Evolutionary conservation across 2,888 invertebrate genomes (phyloP), one percentile per base, ranked within the genome.

Genomic region (Drosophila yooni): DNA sequence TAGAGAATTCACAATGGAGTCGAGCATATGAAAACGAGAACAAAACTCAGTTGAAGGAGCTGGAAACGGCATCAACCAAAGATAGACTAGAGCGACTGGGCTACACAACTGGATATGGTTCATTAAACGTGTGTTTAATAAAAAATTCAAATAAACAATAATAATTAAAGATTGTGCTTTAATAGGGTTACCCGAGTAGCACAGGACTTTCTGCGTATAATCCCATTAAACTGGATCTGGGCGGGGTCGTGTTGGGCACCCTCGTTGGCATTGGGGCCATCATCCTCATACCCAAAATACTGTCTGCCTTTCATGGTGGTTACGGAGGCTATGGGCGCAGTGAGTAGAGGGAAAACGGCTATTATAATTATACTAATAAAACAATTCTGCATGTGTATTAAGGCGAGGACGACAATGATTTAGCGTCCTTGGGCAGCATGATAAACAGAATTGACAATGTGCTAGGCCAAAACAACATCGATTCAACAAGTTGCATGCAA

Each of bases 211-310:
- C 96, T 0, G 93, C 95, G 18, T 96, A 96, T 81, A 95, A 95
- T 2, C 96, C 97, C 0, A 94, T 96, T 70, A 97, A 97, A 93
- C 95, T 97, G 60, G 97, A 97, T 88, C 94, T 97, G 0, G 97
- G 97, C 8, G 97, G 97, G 1, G 95, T 97, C 11, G 95, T 97
- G 10, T 93, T 97, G 31, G 97, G 97, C 0, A 96, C 97, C 3
- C 94, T 97, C 2, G 94, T 97, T 53, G 97, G 97, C 0, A 95
- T 97, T 58, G 97, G 97, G 18, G 96, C 97, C 1, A 95, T 97
- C 68, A 94, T 97, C 25, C 95, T 97, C 3, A 94, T 97, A 56
- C 97, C 97, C 0, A 97, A 97, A 92, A 92, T 97, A 48, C 94
- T 97, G 3, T 95, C 96, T 71, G 94, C 96, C 0, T 94, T 97